Conservation (phyloP, 2,888 invertebrate species). For the Alitta virens region DNA sequence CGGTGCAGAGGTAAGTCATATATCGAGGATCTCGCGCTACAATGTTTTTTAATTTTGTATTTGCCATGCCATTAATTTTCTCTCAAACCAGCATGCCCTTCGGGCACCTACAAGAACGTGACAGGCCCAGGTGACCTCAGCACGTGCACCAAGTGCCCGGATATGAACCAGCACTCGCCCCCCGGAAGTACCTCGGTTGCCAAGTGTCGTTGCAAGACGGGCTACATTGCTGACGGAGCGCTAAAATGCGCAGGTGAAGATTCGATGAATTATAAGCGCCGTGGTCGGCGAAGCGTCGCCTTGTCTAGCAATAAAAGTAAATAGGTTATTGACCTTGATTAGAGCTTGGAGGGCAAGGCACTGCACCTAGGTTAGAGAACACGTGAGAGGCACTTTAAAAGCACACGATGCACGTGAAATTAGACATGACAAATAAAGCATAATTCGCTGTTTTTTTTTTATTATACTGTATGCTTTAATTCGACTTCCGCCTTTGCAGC, state of each 20-base stretch:
- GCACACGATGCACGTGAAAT: too few species aligned
- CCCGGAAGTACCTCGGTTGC: conserved; percentile 61
- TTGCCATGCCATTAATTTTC: not conserved
- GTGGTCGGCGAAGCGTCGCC: conserved; percentile 2
- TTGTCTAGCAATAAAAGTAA: conserved; percentile 18
- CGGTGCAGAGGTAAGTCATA: not conserved
- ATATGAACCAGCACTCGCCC: conserved; percentile 65
- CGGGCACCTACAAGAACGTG: conserved; percentile 63
- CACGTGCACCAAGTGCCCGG: conserved; percentile 64
- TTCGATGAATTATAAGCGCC: conserved; percentile 13
- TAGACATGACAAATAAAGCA: too few species aligned
- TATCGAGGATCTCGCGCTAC: not conserved
- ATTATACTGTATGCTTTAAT: too few species aligned
- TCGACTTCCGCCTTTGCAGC: conserved; percentile 15
- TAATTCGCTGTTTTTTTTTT: too few species aligned
- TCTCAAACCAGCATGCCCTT: conserved; percentile 63
- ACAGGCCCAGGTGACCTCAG: conserved; percentile 62
- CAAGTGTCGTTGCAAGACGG: conserved; percentile 66
- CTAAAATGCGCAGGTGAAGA: conserved; percentile 64
- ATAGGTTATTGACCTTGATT: not conserved
- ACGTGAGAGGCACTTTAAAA: too few species aligned
- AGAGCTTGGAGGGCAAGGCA: too few species aligned
- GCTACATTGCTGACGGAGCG: conserved; percentile 59
- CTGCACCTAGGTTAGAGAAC: too few species aligned
- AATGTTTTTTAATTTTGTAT: not conserved